A percentile compares a stretch with the other conserved stretches of the same genome.
Conservation (phyloP, 2,888 invertebrate genomes). For the Deladenus siricidicola region DNA sequence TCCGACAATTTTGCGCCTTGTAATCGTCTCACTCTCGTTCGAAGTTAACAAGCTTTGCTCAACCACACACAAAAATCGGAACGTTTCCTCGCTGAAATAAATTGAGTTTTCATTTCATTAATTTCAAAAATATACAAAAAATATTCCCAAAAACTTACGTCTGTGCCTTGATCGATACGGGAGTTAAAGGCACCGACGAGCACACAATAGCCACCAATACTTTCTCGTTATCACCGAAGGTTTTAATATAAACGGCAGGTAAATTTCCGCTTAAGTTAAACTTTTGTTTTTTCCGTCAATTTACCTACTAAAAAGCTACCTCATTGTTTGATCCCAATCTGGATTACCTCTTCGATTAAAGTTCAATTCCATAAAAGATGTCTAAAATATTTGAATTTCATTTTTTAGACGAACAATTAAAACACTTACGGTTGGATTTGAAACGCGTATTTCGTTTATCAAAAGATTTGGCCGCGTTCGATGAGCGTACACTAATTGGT, state of each 20-base stretch:
- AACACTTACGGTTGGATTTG: constrained; percentile 39
- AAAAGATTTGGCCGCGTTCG: constrained; percentile 35
- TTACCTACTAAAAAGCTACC: background rate
- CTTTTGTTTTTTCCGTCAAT: background rate
- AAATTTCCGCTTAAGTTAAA: constrained; percentile 6
- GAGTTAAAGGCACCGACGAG: constrained; percentile 31
- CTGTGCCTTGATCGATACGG: constrained; percentile 8
- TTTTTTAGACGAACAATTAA: background rate
- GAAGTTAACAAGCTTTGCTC: constrained; percentile 8
- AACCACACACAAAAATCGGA: constrained; percentile 38
- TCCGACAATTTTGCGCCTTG: constrained; percentile 1
- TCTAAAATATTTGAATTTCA: background rate
- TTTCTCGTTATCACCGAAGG: constrained; percentile 6
- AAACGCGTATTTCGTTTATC: constrained; percentile 37
- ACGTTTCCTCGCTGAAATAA: constrained; percentile 39
- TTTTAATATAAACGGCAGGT: constrained; percentile 15
- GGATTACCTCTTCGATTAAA: constrained; percentile 4
- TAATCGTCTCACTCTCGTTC: background rate
- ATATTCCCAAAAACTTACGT: background rate
- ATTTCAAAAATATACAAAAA: background rate
- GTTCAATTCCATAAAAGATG: constrained; percentile 5
- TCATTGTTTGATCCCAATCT: constrained; percentile 6
- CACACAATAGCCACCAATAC: constrained; percentile 29
- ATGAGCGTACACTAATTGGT: constrained; percentile 35
- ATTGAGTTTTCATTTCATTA: background rate